phyloP scores from a whole-genome alignment of 2,888 invertebrate genomes.

The Incurvaria masculella region DNA sequence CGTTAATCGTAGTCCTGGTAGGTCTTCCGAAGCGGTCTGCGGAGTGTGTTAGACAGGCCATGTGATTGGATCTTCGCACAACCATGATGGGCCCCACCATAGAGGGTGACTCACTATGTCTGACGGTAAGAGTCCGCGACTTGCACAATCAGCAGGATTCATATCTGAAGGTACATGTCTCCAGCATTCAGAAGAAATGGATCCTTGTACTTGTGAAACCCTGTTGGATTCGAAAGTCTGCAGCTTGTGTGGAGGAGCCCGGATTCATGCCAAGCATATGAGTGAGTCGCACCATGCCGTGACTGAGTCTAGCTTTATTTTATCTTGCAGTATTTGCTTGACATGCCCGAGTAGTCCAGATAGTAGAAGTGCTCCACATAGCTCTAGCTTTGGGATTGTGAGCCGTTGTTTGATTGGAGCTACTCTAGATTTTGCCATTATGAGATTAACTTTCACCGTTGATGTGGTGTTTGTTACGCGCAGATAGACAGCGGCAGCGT shows the following conservation, averaged over 20 bases:
- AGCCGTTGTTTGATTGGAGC: conserved; percentile 7
- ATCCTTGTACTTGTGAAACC: conserved; percentile 3
- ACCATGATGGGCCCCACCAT: not conserved
- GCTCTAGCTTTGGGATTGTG: conserved; percentile 11
- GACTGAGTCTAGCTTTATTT: not conserved
- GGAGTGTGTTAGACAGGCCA: no score
- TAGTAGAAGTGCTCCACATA: conserved; percentile 10
- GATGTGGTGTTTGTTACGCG: not conserved
- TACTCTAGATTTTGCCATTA: conserved; percentile 10
- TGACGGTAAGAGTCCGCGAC: conserved; percentile 4
- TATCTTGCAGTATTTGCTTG: not conserved
- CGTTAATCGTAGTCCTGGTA: no score
- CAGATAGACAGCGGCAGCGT: conserved; percentile 8
- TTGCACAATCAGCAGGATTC: conserved; percentile 7
- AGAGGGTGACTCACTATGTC: not conserved
- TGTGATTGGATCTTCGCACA: not conserved
- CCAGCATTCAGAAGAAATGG: conserved; percentile 5
- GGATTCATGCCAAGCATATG: conserved; percentile 11
- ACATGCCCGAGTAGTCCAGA: conserved; percentile 4
- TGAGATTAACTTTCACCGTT: not conserved
- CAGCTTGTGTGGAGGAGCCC: conserved; percentile 2
- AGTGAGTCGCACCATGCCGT: conserved; percentile 11
- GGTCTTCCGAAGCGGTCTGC: no score
- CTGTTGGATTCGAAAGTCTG: conserved; percentile 13
- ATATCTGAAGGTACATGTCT: conserved; percentile 1